Base-by-base conservation (phyloP, 2,888 invertebrate genomes). In the Hirtodrosophila confusa region DNA sequence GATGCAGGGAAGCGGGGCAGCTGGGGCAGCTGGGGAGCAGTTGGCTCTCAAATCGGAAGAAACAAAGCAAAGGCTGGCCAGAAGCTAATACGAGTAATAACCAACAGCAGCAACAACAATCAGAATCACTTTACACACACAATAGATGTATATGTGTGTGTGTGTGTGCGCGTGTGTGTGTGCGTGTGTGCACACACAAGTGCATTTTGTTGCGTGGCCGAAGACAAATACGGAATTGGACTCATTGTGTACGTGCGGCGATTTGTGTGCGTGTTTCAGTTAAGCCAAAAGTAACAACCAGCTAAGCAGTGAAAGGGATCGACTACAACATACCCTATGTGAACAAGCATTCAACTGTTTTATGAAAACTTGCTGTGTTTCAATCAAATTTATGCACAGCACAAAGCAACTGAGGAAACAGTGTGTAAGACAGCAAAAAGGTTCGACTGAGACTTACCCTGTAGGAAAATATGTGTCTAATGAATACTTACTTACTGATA, bases 171-270 rank as follows among this genome's bases (percentile, higher is more conserved):
- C 48, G 36, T 11, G 48, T 33, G 44, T 33, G 45, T 29, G 7
- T 56, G 37, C 40, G 51, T 39, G 55, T 47, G 47, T 23, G 23
- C 47, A 33, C 37, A 54, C 41, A 65, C 40, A 60, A 72, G 48
- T 78, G 85, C 68, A 84, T 64, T 74, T 75, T 36, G 45, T 45
- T 57, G 65, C 70, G 75, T 72, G 64, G 55, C 44, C 43, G 33
- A 56, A 61, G 51, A 41, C 27, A 50, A 69, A 58, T 57, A 44
- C 71, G 60, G 75, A 70, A 57, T 75, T 48, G 60, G 56, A 71
- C 54, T 66, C 54, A 55, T 67, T 71, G 58, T 48, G 68, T 86
- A 86, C 80, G 86, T 80, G 84, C 79, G 60, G 56, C 76, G 64
- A 78, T 79, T 79, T 27, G 27, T 27, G 27, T 27, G 27, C 6